phyloP scores from a whole-genome alignment of 2,797 vertebrate species.

The Platalea minor region DNA sequence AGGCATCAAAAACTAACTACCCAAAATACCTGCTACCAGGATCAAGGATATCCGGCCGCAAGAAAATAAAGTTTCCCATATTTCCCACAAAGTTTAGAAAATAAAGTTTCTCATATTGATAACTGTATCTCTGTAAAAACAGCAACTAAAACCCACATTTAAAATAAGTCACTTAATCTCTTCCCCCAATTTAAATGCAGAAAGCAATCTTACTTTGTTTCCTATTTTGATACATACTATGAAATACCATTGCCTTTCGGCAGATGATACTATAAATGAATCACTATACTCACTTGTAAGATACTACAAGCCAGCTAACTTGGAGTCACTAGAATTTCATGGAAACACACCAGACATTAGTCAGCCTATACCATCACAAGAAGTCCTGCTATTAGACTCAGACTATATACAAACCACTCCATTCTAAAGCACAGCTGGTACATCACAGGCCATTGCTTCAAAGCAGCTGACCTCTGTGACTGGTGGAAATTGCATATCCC shows the following conservation, averaged over 20 bases:
- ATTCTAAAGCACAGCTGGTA: background rate
- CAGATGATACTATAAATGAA: background rate
- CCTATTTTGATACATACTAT: background rate
- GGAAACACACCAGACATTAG: background rate
- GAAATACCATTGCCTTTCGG: background rate
- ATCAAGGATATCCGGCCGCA: background rate
- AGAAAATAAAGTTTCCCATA: background rate
- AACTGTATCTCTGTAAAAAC: background rate
- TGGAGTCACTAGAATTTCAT: conserved; percentile 9
- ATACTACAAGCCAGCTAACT: background rate
- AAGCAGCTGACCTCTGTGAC: conserved; percentile 40
- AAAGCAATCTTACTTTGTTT: background rate
- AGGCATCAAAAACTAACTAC: background rate
- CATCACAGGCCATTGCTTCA: background rate
- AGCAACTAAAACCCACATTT: background rate
- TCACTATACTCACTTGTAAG: background rate
- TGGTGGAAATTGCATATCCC: background rate
- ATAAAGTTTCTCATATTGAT: background rate
- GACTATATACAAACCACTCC: background rate
- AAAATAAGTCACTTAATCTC: background rate
- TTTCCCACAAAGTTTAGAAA: background rate
- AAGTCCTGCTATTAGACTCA: background rate
- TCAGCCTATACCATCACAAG: background rate
- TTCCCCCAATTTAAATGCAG: background rate
- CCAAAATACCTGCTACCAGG: background rate